A percentile compares a stretch with the other conserved stretches of the same genome.
These are phyloP conservation scores for Sinocyclocheilus anshuiensis DNA, from an alignment of 2,113 vertebrate genomes.

Conservation along the genomic window DNA sequence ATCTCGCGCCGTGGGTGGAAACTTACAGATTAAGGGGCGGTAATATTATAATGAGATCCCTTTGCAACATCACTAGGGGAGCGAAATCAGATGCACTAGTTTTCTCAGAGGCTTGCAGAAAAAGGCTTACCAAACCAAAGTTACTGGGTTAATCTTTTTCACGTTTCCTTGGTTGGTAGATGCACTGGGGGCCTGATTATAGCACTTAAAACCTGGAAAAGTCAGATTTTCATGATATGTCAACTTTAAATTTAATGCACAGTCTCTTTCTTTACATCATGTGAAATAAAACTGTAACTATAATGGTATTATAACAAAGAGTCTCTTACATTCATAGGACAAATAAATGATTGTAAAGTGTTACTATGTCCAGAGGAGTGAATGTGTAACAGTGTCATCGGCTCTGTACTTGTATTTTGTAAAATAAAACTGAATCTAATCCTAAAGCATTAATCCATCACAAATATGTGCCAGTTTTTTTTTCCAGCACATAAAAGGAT, in stretches of 20 bases:
- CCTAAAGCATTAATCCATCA: background rate
- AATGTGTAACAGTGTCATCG: background rate
- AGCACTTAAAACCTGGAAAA: too few species aligned
- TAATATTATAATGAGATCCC: too few species aligned
- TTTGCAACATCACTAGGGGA: too few species aligned
- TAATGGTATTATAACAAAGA: background rate
- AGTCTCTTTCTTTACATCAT: background rate
- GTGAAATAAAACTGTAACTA: background rate
- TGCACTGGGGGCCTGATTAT: too few species aligned
- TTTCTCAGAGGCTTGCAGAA: too few species aligned
- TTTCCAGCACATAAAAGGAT: slow-evolving; percentile 77
- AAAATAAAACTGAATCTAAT: background rate
- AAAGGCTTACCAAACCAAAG: too few species aligned
- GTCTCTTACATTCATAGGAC: background rate
- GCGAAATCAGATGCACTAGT: too few species aligned
- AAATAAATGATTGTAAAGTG: background rate
- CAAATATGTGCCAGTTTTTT: background rate
- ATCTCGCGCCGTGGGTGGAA: too few species aligned
- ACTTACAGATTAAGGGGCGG: too few species aligned
- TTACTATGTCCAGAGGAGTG: background rate
- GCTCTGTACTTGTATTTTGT: background rate
- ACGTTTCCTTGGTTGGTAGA: too few species aligned
- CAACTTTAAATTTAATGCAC: background rate
- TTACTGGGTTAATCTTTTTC: too few species aligned
- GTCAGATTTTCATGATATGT: too few species aligned